phyloP scores from a whole-genome alignment of 2,888 invertebrate genomes.

The Amphimallon solstitiale region DNA sequence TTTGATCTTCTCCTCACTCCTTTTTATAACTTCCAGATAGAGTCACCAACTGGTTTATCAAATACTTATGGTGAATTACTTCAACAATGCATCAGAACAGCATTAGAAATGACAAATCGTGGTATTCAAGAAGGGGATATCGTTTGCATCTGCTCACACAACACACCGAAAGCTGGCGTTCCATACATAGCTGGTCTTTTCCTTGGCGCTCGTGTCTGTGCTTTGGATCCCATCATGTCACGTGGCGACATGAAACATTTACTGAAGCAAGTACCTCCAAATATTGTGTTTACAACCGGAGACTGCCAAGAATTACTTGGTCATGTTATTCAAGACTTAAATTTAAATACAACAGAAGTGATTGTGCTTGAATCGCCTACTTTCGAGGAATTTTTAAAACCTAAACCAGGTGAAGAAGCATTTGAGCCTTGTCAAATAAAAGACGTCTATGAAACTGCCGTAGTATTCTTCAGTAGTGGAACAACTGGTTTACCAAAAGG shows the following conservation, averaged over 20 bases:
- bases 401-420: conserved; percentile 37
- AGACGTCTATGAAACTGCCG: conserved; percentile 41
- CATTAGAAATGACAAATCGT: conserved; percentile 60
- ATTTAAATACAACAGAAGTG: conserved; percentile 29
- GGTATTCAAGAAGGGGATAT: conserved; percentile 63
- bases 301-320: conserved; percentile 38
- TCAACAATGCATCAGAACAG: conserved; percentile 61
- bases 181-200: conserved; percentile 65
- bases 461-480: conserved; percentile 51
- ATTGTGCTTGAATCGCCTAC: conserved; percentile 40
- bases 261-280: conserved; percentile 47
- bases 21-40: conserved; percentile 58
- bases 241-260: conserved; percentile 47
- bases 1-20: too few relatives aligned
- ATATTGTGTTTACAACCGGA: conserved; percentile 40
- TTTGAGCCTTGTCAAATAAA: conserved; percentile 41
- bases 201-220: conserved; percentile 58
- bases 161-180: conserved; percentile 61
- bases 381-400: conserved; percentile 37
- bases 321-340: conserved; percentile 4
- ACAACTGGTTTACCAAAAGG: conserved; percentile 51
- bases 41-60: conserved; percentile 61
- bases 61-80: conserved; percentile 61
- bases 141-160: conserved; percentile 63
- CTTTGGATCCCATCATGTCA: conserved; percentile 53